A percentile compares a stretch with the other conserved stretches of the same genome.
phyloP scores from a whole-genome alignment of 2,113 vertebrate species.

The Cavia aperea region DNA sequence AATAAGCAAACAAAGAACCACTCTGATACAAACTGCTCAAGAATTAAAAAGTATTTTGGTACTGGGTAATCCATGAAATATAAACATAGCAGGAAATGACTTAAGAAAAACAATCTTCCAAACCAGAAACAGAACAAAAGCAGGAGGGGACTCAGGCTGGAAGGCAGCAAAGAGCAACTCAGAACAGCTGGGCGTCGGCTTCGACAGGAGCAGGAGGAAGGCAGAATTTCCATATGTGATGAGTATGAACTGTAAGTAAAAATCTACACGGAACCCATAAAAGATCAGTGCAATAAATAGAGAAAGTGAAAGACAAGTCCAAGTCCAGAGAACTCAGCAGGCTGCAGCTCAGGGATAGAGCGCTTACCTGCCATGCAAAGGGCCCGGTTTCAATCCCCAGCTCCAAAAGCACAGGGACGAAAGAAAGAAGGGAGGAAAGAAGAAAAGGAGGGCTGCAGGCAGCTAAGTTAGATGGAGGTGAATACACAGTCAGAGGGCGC shows the following conservation, averaged over 20 bases:
- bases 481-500: not conserved
- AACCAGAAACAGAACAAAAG: not conserved
- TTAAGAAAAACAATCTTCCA: not conserved
- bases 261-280: not conserved
- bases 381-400: not conserved
- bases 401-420: not conserved
- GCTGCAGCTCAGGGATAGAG: not conserved
- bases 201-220: not conserved
- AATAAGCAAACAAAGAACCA: not conserved
- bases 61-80: not conserved
- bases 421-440: not conserved
- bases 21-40: not conserved
- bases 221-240: not conserved
- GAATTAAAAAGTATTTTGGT: slow-evolving; percentile 17
- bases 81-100: not conserved
- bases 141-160: not conserved
- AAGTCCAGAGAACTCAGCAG: not conserved
- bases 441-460: not conserved
- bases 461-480: not conserved
- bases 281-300: not conserved
- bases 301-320: not conserved
- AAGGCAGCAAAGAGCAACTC: not conserved
- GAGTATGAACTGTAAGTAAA: not conserved
- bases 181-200: not conserved
- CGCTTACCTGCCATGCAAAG: too few species aligned